Conservation (phyloP, 1,140 invertebrate genomes). For the Macrobrachium rosenbergii region DNA sequence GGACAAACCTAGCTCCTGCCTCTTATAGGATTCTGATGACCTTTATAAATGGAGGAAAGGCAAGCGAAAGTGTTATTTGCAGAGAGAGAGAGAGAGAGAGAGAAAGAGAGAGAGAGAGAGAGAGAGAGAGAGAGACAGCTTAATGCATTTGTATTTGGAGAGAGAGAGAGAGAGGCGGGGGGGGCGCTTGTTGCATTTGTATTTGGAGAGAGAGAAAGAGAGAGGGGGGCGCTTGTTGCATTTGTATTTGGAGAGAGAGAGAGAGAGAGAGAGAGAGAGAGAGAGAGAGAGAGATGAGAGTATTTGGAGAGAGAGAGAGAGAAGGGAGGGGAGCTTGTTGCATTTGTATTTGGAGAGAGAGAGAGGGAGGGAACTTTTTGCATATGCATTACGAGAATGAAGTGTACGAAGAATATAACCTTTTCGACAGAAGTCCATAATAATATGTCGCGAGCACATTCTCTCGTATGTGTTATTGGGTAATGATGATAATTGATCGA, state of each 20-base stretch:
- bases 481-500: too few species aligned
- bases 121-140: background rate
- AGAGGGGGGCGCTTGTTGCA: background rate
- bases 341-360: conserved; percentile 15
- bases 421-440: too few species aligned
- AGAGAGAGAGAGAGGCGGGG: background rate
- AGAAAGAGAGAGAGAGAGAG: conserved; percentile 28
- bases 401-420: too few species aligned
- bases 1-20: too few species aligned
- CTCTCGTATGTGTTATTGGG: too few species aligned
- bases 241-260: conserved; percentile 8
- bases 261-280: conserved; percentile 31
- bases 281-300: background rate
- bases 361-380: background rate
- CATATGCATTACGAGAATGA: too few species aligned
- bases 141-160: background rate
- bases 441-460: too few species aligned
- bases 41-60: background rate
- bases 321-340: background rate
- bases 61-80: background rate
- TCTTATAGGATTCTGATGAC: too few species aligned
- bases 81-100: conserved; percentile 27
- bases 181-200: background rate
- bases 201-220: conserved; percentile 25
- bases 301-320: background rate